Base-by-base conservation (phyloP, 1,140 invertebrate genomes). In the Eubasilissa regina region DNA sequence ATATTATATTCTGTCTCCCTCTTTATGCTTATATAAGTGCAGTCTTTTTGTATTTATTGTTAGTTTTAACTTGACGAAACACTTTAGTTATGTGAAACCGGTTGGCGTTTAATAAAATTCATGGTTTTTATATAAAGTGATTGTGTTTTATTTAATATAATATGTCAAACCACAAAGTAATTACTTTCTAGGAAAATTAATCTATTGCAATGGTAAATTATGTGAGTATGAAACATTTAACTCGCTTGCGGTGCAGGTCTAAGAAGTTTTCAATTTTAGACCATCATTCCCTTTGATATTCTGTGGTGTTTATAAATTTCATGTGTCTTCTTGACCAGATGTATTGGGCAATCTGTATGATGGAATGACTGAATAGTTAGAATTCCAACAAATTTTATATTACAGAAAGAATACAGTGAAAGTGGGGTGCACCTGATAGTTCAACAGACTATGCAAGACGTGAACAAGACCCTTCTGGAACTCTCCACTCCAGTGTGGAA, bases 391-490 rank as follows among this genome's bases (percentile, higher is more conserved):
- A 7, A 55, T 55, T 55, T 55, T 55, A 15, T 55, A 55, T 64
- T 64, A n/a, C 60, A 64, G 60, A 64, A 64, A n/a, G 25, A 35
- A 13, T n/a, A 43, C 9, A 13, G 9, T 45, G 15, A 43, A 0
- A 64, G 13, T 9, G 21, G 60, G 8, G 35, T 13, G 4, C 11
- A 43, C 44, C 25, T 64, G 17, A 3, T 64, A 35, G 60, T 64
- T 11, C 25, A 64, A 6, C 60, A 64, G 44, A 64, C 11, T 6
- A 13, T 43, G 60, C 21, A 12, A 35, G 35, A 64, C 44, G 15
- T 64, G 60, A 64, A 64, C 25, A 64, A 64, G 25, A 64, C 15
- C 9, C 60, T 64, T 10, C 9, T 64, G 4, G 60, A 64, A 7
- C 35, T 64, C 21, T 64, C 21, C 11, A 64, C 25, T 3, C 60